Conservation (phyloP, 2,888 invertebrate species). For the Timema podura region DNA sequence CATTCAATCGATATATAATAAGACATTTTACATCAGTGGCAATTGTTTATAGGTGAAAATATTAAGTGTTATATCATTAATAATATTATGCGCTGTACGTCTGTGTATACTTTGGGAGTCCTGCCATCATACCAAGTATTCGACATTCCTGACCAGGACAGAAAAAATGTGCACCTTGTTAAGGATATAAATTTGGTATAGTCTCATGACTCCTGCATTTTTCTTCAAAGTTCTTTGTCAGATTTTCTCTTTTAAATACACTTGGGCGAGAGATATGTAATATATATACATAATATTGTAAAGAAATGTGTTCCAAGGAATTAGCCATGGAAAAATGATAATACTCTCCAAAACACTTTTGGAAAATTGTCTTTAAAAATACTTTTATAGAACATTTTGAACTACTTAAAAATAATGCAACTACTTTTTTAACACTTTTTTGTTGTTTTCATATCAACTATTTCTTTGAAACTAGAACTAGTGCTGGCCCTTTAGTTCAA, state of each 20-base stretch:
- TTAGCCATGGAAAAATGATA: no score
- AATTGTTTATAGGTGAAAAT: slow-evolving; percentile 32
- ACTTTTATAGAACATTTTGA: no score
- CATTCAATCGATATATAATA: slow-evolving; percentile 28
- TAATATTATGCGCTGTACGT: slow-evolving; percentile 25
- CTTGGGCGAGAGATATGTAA: slow-evolving; percentile 26
- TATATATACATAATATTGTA: slow-evolving; percentile 18
- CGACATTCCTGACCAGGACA: slow-evolving; percentile 1
- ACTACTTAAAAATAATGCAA: no score
- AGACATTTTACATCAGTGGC: slow-evolving; percentile 29
- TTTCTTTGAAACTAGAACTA: no score
- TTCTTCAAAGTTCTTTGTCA: slow-evolving; percentile 23
- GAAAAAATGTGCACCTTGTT: slow-evolving; percentile 12
- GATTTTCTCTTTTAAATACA: slow-evolving; percentile 24
- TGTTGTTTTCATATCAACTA: no score
- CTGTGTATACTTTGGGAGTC: slow-evolving; percentile 26
- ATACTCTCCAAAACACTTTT: no score
- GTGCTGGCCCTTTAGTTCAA: no score
- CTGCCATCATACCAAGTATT: slow-evolving; percentile 27
- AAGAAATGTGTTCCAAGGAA: slow-evolving; percentile 29
- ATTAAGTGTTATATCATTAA: slow-evolving; percentile 31
- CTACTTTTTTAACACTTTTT: no score
- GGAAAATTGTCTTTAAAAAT: no score
- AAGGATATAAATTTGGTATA: slow-evolving; percentile 27
- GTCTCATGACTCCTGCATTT: slow-evolving; percentile 28